These are phyloP conservation scores for Sebastes oblongus DNA, from an alignment of 2,797 vertebrate species.

Conservation along the genomic window DNA sequence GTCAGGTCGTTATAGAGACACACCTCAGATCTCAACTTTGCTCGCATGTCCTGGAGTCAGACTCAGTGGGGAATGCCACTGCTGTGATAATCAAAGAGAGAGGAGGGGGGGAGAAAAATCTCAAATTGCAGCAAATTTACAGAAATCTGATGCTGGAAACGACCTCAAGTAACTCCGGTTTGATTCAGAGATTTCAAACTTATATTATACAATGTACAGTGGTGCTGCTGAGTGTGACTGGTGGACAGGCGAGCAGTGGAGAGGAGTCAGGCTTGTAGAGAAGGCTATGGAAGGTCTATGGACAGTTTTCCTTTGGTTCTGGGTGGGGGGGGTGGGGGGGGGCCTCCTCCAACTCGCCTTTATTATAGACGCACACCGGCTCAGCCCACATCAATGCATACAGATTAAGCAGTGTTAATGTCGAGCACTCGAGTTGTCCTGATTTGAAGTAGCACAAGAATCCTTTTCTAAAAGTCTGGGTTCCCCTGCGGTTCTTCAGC, in stretches of 20 bases:
- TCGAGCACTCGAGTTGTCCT: conserved; percentile 56
- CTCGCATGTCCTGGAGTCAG: conserved; percentile 58
- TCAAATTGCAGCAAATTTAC: not conserved
- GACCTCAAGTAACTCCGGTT: conserved; percentile 5
- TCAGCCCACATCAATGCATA: conserved; percentile 68
- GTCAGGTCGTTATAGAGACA: conserved; percentile 82
- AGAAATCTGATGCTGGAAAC: not conserved
- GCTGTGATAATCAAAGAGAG: conserved; percentile 14
- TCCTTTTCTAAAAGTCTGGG: conserved; percentile 39
- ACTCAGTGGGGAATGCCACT: conserved; percentile 41
- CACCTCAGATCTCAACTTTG: conserved; percentile 55
- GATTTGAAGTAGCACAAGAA: conserved; percentile 50
- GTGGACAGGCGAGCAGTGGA: conserved; percentile 52
- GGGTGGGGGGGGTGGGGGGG: conserved; percentile 1
- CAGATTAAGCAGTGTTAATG: conserved; percentile 60
- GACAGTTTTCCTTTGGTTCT: conserved; percentile 80
- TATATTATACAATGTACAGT: not conserved
- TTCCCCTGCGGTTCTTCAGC: conserved; percentile 46
- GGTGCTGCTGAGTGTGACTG: conserved; percentile 45
- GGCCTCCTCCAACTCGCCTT: conserved; percentile 58
- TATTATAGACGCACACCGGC: conserved; percentile 49
- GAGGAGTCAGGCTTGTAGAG: conserved; percentile 63
- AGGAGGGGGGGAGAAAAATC: not conserved
- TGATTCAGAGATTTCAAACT: not conserved
- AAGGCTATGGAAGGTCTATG: conserved; percentile 77